A percentile compares a stretch with the other conserved stretches of the same genome.
phyloP scores from a whole-genome alignment of 2,113 vertebrate species.

The Piaya cayana region DNA sequence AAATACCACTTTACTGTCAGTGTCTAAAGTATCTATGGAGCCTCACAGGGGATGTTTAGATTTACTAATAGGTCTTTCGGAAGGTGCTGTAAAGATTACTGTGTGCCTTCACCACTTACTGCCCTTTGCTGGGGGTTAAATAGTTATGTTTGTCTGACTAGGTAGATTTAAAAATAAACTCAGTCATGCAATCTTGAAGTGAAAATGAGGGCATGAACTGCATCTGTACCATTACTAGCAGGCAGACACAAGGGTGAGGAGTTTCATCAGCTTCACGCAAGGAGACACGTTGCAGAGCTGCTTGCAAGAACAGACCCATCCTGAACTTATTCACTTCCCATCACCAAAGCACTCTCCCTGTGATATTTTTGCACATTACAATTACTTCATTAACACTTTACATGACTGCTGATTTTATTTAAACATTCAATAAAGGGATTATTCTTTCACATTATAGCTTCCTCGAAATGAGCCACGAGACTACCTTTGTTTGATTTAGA shows the following conservation, averaged over 20 bases:
- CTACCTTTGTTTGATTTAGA: not conserved
- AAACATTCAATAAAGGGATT: not conserved
- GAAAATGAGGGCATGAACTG: slow-evolving; percentile 10
- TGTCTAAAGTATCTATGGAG: not conserved
- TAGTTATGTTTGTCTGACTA: not conserved
- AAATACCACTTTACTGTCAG: not conserved
- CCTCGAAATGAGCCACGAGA: not conserved
- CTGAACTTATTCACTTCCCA: not conserved
- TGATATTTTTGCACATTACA: not conserved
- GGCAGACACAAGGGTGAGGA: not conserved
- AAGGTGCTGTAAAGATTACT: not conserved
- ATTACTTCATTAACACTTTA: not conserved
- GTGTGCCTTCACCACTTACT: not conserved
- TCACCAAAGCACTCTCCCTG: not conserved
- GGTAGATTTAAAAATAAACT: slow-evolving; percentile 2
- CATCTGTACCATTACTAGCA: not conserved
- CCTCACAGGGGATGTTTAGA: not conserved
- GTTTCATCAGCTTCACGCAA: not conserved
- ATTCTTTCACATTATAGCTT: not conserved
- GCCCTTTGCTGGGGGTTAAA: not conserved
- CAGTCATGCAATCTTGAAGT: not conserved
- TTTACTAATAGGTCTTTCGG: not conserved
- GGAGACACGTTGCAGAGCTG: not conserved
- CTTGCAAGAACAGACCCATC: not conserved
- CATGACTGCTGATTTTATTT: not conserved